These are phyloP conservation scores for Apogon hyalosoma DNA, from an alignment of 2,797 vertebrate species.

Conservation along the genomic window DNA sequence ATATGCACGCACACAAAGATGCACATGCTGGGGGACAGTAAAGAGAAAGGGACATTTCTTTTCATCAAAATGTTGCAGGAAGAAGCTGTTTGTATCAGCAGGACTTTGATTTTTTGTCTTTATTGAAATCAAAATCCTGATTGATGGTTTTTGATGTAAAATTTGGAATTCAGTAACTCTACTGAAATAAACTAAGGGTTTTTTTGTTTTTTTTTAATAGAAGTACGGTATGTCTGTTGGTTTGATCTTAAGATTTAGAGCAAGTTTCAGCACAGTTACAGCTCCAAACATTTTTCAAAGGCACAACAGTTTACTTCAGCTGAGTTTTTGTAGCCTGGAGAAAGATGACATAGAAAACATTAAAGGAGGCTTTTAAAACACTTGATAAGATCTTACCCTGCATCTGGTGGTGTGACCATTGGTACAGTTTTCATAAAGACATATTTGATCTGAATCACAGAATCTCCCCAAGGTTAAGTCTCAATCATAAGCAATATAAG, in stretches of 20 bases:
- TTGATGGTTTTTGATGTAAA: slow-evolving; percentile 11
- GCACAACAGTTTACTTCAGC: slow-evolving; percentile 14
- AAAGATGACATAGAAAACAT: slow-evolving; percentile 13
- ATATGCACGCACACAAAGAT: slow-evolving; percentile 28
- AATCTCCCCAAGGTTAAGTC: slow-evolving; percentile 12
- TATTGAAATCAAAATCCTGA: slow-evolving; percentile 30
- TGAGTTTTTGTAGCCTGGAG: slow-evolving; percentile 18
- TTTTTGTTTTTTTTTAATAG: no score
- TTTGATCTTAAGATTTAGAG: slow-evolving; percentile 13
- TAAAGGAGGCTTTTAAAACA: slow-evolving; percentile 24
- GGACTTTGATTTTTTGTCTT: slow-evolving; percentile 49
- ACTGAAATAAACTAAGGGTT: slow-evolving; percentile 1
- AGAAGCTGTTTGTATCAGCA: slow-evolving; percentile 32
- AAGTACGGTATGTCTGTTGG: neutral
- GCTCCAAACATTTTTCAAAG: slow-evolving; percentile 34
- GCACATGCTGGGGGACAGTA: slow-evolving; percentile 42
- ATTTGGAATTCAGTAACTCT: slow-evolving; percentile 14
- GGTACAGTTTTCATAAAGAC: slow-evolving; percentile 15
- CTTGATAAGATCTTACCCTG: slow-evolving; percentile 36
- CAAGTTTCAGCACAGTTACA: slow-evolving; percentile 11
- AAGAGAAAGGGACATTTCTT: slow-evolving; percentile 35
- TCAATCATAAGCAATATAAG: neutral
- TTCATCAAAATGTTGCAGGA: slow-evolving; percentile 38
- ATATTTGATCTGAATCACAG: slow-evolving; percentile 7
- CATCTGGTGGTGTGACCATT: slow-evolving; percentile 25